Conservation (phyloP, 2,113 vertebrate genomes). For the Ondatra zibethicus region DNA sequence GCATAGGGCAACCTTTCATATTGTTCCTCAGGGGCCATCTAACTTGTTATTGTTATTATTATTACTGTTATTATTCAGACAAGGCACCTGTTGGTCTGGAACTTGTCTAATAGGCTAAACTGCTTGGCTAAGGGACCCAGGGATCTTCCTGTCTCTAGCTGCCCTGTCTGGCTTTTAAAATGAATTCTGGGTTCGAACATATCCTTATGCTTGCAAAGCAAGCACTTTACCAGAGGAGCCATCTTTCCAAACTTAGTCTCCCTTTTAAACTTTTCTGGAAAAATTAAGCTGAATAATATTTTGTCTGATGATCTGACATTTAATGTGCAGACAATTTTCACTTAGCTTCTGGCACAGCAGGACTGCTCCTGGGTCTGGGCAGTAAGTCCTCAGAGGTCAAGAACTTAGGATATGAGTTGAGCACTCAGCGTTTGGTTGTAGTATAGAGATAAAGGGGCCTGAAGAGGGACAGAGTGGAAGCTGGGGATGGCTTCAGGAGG, state of each 20-base stretch:
- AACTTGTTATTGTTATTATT: neutral
- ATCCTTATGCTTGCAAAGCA: neutral
- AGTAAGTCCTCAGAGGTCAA: neutral
- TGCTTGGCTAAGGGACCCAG: neutral
- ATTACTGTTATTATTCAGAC: neutral
- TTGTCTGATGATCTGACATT: neutral
- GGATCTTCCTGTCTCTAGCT: neutral
- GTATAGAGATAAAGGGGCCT: neutral
- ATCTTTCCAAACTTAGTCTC: neutral
- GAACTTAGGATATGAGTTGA: neutral
- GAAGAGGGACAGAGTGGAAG: no score
- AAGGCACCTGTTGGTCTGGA: neutral
- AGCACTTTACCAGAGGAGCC: neutral
- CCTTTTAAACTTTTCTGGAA: neutral
- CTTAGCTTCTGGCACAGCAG: neutral
- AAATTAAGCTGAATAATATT: neutral
- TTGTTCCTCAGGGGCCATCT: neutral
- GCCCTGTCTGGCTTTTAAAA: neutral
- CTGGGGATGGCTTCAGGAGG: neutral
- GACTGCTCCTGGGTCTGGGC: fast-evolving
- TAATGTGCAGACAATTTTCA: neutral
- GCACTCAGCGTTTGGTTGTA: neutral
- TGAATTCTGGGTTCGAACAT: neutral
- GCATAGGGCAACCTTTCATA: no score
- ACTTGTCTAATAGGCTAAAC: neutral